phyloP scores from a whole-genome alignment of 2,888 invertebrate species.

The Drosophila tanythrix region DNA sequence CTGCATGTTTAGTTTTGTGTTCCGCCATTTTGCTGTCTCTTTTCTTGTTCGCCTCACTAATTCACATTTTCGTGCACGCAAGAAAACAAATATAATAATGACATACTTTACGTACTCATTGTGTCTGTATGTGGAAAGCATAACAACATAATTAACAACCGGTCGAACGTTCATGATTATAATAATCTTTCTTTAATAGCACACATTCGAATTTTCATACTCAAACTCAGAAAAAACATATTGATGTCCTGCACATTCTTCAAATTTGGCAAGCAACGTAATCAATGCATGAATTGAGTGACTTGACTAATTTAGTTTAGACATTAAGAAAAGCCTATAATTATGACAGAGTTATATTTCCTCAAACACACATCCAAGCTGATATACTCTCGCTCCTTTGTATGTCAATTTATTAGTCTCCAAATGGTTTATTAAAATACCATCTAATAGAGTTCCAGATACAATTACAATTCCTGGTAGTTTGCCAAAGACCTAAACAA shows the following conservation, averaged over 20 bases:
- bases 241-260: too few relatives aligned
- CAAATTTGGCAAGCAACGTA: background rate
- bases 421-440: conserved; percentile 36
- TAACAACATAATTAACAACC: background rate
- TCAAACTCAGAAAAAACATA: too few relatives aligned
- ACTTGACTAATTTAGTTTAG: background rate
- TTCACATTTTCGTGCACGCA: background rate
- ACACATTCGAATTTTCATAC: background rate
- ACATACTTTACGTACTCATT: background rate
- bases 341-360: background rate
- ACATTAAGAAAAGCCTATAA: background rate
- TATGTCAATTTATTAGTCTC: conserved; percentile 13
- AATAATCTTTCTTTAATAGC: background rate
- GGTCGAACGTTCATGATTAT: background rate
- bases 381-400: background rate
- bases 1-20: conserved; percentile 36
- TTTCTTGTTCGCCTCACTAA: conserved; percentile 7
- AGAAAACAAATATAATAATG: background rate
- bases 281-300: background rate
- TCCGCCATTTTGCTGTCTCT: conserved; percentile 41
- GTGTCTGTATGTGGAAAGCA: too few relatives aligned
- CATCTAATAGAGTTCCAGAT: conserved; percentile 21
- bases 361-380: background rate
- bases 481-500: conserved; percentile 63
- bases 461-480: conserved; percentile 58